phyloP scores from a whole-genome alignment of 1,140 invertebrate species.

The Trissolcus basalis region DNA sequence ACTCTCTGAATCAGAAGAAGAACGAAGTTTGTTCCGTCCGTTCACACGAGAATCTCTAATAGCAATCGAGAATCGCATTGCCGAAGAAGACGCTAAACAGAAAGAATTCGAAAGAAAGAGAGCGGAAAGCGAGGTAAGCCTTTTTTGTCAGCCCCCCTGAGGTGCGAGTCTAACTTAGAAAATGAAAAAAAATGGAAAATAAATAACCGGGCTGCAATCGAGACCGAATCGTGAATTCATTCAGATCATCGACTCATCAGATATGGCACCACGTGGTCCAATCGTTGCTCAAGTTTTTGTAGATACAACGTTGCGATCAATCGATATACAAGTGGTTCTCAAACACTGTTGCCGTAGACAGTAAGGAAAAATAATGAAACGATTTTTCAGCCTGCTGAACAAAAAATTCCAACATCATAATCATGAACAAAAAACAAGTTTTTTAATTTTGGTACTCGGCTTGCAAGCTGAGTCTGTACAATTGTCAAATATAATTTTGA shows the following conservation, averaged over 20 bases:
- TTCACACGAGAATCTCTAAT: constrained; percentile 97
- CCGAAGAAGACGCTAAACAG: constrained; percentile 95
- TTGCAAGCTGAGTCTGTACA: too few species aligned
- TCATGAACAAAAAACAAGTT: too few species aligned
- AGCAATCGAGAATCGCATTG: constrained; percentile 93
- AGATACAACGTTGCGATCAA: constrained; percentile 12
- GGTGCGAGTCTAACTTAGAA: too few species aligned
- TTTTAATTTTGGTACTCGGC: too few species aligned
- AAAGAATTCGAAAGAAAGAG: constrained; percentile 96
- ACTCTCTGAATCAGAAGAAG: constrained; percentile 93
- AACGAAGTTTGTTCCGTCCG: constrained; percentile 96
- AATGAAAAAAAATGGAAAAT: background rate
- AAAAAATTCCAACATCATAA: too few species aligned
- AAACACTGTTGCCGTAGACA: too few species aligned
- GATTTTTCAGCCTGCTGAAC: too few species aligned
- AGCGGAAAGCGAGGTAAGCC: constrained; percentile 92
- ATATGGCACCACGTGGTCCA: constrained; percentile 14
- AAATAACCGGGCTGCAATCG: background rate
- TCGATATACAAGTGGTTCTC: too few species aligned
- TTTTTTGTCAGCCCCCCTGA: background rate
- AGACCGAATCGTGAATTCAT: background rate
- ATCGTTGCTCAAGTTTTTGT: constrained; percentile 16
- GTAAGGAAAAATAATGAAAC: too few species aligned
- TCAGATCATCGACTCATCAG: background rate
- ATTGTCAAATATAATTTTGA: too few species aligned